Conservation (phyloP, 2,113 vertebrate genomes). For the Spheniscus mendiculus region DNA sequence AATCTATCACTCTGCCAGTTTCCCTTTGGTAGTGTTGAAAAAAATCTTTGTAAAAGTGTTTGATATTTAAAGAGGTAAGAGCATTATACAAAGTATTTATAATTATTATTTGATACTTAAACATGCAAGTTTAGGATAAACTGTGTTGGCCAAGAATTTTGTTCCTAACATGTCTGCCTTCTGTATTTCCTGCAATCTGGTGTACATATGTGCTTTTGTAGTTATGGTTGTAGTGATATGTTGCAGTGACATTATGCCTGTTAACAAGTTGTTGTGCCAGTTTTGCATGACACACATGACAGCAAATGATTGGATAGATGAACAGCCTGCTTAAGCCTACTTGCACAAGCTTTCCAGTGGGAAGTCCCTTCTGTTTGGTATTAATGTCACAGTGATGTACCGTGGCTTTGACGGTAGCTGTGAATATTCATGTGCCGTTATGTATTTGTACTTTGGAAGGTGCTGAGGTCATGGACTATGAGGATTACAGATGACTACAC, state of each 20-base stretch:
- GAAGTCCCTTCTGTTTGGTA: slow-evolving; percentile 44
- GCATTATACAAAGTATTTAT: background rate
- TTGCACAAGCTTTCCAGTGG: slow-evolving; percentile 21
- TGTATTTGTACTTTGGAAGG: background rate
- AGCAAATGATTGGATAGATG: background rate
- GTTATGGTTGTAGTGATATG: background rate
- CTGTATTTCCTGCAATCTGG: background rate
- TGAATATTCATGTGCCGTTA: background rate
- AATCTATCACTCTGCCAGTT: background rate
- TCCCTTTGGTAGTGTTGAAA: background rate
- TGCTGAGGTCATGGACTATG: background rate
- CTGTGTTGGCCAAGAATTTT: background rate
- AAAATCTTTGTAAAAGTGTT: background rate
- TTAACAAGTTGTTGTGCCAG: background rate
- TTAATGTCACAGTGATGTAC: background rate
- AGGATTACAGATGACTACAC: background rate
- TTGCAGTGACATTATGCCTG: background rate
- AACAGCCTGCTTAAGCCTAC: background rate
- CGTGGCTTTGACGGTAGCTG: background rate
- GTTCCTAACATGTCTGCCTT: background rate
- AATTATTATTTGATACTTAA: background rate
- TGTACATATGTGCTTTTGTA: background rate
- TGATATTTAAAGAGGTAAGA: background rate
- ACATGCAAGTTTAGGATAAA: background rate
- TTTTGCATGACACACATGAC: background rate